Base-by-base conservation (phyloP, 2,888 invertebrate species). In the Ophonus ardosiacus region DNA sequence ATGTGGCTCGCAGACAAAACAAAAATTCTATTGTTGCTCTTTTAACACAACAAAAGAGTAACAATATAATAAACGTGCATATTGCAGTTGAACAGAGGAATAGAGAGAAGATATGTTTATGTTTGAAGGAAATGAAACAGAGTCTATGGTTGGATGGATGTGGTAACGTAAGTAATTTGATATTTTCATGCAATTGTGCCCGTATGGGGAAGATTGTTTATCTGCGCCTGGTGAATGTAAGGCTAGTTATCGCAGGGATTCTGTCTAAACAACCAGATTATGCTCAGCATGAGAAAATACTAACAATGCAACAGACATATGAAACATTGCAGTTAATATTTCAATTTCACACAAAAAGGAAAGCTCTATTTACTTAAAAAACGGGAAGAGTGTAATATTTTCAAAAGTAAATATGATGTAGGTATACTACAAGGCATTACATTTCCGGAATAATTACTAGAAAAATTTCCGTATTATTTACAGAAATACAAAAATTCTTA, bases 1-100 rank as follows among this genome's bases (percentile, higher is more conserved):
- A 85, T 85, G 85, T 80, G 85, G 85, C 85, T 85, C 57, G 65
- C 79, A 80, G 38, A 85, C 85, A 85, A 85, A 85, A 85, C 85
- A 80, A 85, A 84, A 85, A 68, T 85, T 85, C 68, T 65, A 65
- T 85, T 85, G 85, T 85, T 85, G 71, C 85, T 79, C 85, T 85
- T 80, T 80, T 80, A 80, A 38, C 43, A 59, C 71, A 71, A 79
- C 80, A 85, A 85, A 80, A 85, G 80, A 85, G 85, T 80, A 85
- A 85, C 85, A 85, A 85, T 85, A 85, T 79, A 85, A 85, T 85
- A 85, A 85, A 85, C 80, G 18, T 85, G 80, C 57, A 80, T 79
- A 59, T 85, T 40, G 63, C 80, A 85, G 79, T 56, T 38, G 71
- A 6, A 51, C 84, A 84, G 10, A 43, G 2, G 6, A 56, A 24